Evolutionary conservation across 2,888 invertebrate species (phyloP), one percentile per base, ranked within the genome.

Genomic region (Magallana nippona): DNA sequence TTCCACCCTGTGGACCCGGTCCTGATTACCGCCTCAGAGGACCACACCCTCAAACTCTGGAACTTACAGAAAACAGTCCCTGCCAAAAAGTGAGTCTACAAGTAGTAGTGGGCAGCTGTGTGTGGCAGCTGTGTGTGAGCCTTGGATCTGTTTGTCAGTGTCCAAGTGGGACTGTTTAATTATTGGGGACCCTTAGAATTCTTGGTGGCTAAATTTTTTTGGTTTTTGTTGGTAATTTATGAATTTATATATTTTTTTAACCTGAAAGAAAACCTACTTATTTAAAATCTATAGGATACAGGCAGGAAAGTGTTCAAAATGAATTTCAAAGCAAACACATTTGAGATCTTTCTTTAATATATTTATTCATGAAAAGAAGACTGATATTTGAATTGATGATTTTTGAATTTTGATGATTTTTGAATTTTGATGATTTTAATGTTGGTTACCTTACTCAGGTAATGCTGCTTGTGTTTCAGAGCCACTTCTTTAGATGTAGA

Each of bases 41-140:
- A 99, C 95, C 98, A 99, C 95, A 99, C 99, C 81, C 96, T 99
- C 77, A 99, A 99, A 95, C 95, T 99, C 93, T 99, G 99, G 99
- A 99, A 99, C 96, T 95, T 99, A 90, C 98, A 98, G 94, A 98
- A 98, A 95, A 98, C 98, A 83, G 98, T 98, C 90, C 98, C 98
- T 90, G 98, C 98, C 86, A 99, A 99, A 96, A 98, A 98, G 96
- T 96, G 93, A 91, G 94, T 92, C 55, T 55, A 44, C 44, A 44
- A 44, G 44, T 8, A 3, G 5, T 8, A 44, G 44, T 8, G 8
- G 44, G 5, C 44, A 44, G 44, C n/a, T n/a, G n/a, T n/a, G n/a
- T n/a, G n/a, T n/a, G n/a, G n/a, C 8, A 44, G 44, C 8, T 44
- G 44, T 44, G 5, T 44, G 44, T 44, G 44, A 44, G 44, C 44